Percentiles rank a stretch among this genome's conserved stretches.
These are phyloP conservation scores for Agonopterix arenella DNA, from an alignment of 2,888 invertebrate genomes.

Conservation along the genomic window DNA sequence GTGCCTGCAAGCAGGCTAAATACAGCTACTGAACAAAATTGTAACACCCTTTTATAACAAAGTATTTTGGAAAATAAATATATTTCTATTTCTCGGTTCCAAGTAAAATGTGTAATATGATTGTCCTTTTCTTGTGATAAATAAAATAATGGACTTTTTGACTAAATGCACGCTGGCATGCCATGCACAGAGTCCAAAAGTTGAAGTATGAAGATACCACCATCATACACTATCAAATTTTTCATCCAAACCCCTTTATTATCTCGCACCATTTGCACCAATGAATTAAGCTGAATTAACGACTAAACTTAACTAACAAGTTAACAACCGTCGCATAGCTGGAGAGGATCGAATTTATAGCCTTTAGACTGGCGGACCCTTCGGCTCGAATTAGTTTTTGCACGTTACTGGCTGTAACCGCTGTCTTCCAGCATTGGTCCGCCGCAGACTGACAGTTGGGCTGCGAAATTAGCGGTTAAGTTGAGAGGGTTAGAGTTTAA, in stretches of 20 bases:
- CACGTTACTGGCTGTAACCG: slow-evolving; percentile 27
- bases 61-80: too few species aligned
- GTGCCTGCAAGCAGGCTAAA: too few species aligned
- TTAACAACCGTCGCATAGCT: slow-evolving; percentile 6
- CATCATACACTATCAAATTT: neutral
- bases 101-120: too few species aligned
- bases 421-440: slow-evolving; percentile 19
- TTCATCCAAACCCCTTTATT: neutral
- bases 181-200: too few species aligned
- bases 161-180: too few species aligned
- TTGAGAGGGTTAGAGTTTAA: neutral
- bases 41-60: too few species aligned
- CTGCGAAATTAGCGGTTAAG: slow-evolving; percentile 23
- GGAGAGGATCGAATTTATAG: slow-evolving; percentile 41
- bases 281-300: neutral
- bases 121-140: too few species aligned
- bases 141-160: too few species aligned
- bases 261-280: neutral
- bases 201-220: too few species aligned
- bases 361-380: slow-evolving; percentile 27
- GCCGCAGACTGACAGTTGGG: slow-evolving; percentile 36
- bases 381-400: slow-evolving; percentile 63
- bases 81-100: too few species aligned
- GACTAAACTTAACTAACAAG: slow-evolving; percentile 2
- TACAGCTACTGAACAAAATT: too few species aligned